Conservation (phyloP, 2,113 vertebrate genomes). For the Pelmatolapia mariae region DNA sequence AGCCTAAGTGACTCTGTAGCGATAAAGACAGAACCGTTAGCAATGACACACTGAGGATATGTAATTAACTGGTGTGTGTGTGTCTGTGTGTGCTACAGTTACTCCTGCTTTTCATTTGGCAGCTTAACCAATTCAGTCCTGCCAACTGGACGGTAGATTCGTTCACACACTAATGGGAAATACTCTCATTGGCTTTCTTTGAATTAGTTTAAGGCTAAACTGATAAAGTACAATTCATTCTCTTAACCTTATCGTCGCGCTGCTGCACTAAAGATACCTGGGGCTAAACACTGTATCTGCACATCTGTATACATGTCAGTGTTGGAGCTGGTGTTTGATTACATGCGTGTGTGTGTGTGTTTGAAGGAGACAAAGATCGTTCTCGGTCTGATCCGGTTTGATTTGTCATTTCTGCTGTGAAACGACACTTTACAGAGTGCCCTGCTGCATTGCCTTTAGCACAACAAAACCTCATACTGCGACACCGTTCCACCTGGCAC, state of each 20-base stretch:
- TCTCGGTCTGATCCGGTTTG: neutral
- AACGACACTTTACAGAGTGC: constrained; percentile 6
- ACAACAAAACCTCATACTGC: neutral
- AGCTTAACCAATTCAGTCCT: constrained; percentile 6
- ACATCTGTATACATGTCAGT: neutral
- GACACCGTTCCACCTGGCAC: constrained; percentile 10
- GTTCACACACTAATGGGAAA: constrained; percentile 20
- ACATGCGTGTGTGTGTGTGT: neutral
- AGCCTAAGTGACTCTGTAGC: constrained; percentile 43
- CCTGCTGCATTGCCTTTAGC: constrained; percentile 23
- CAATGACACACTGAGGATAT: constrained; percentile 41
- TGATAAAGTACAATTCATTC: neutral
- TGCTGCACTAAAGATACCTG: neutral
- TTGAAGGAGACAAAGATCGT: neutral
- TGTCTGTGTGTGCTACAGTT: neutral
- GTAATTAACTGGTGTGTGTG: constrained; percentile 39
- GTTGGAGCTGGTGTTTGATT: neutral
- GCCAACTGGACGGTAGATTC: constrained; percentile 3
- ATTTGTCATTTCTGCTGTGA: neutral
- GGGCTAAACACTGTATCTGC: neutral
- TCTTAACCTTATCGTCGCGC: neutral
- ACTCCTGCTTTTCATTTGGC: constrained; percentile 16
- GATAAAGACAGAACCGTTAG: constrained; percentile 54
- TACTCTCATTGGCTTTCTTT: neutral
- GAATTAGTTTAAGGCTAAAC: constrained; percentile 12